Evolutionary conservation across 2,888 invertebrate species (phyloP), one percentile per base, ranked within the genome.

Genomic region (Nemurella pictetii): DNA sequence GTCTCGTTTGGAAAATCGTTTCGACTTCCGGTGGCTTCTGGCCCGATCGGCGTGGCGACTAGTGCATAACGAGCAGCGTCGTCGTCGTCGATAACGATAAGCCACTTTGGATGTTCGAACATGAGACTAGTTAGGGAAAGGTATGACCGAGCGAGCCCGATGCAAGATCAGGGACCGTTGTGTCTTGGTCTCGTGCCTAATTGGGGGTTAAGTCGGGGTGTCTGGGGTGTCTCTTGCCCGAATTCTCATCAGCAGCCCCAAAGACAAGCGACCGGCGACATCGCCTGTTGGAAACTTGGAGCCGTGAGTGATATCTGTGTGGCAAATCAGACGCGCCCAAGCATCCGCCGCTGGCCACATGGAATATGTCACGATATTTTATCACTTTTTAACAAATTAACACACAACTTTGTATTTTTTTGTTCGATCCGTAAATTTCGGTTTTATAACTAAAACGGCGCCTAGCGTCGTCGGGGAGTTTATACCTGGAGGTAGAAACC

Each of bases 21-120:
- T 32, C 32, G 75, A 85, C 85, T 85, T 85, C 85, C 85, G 84
- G 83, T 84, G 84, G 83, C n/a, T 85, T 84, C 84, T 84, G 81
- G 81, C 30, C 15, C 9, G 32, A 3, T 29, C 30, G 30, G 27
- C 27, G 12, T 83, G 29, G 78, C 26, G 5, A 9, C 55, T 36
- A 15, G 4, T 30, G 78, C 28, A 78, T 78, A n/a, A 77, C 29
- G 78, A 78, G 78, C 28, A 15, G 30, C 30, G 28, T 75, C 20
- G 9, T 55, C 55, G 36, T 15, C 15, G 74, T n/a, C 25, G 74
- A 12, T 4, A 74, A 12, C 12, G 78, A 78, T 78, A 78, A 78
- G 78, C 28, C 78, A 78, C 78, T 78, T 30, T 78, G 15, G 75
- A 9, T 36, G 55, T 25, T 78, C n/a, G 30, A 30, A 78, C 78